Conservation (phyloP, 2,888 invertebrate species). For the Monopis laevigella region DNA sequence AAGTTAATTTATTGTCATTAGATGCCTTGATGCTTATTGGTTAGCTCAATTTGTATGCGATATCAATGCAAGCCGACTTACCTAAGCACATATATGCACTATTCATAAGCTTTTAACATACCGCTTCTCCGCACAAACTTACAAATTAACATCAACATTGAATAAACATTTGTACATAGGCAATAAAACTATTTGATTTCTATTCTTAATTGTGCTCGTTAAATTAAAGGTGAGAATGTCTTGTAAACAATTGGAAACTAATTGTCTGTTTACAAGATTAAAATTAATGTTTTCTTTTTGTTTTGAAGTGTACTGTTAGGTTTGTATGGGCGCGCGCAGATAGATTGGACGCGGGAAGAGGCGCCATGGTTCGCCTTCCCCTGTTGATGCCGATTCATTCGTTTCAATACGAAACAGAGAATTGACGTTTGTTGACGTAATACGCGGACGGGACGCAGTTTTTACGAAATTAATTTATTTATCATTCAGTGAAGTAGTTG, state of each 20-base stretch:
- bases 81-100: slow-evolving; percentile 32
- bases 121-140: neutral
- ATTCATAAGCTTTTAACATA: slow-evolving; percentile 34
- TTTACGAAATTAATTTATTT: too few species aligned
- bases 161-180: slow-evolving; percentile 5
- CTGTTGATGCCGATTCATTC: slow-evolving; percentile 3
- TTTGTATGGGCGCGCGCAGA: too few species aligned
- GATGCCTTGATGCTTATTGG: too few species aligned
- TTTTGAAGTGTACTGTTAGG: too few species aligned
- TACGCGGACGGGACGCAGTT: neutral
- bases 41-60: slow-evolving; percentile 43
- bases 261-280: too few species aligned
- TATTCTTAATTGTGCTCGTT: slow-evolving; percentile 1
- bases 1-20: too few species aligned
- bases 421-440: neutral
- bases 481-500: too few species aligned
- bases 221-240: neutral
- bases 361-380: too few species aligned
- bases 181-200: slow-evolving; percentile 5
- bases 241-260: slow-evolving; percentile 1
- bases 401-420: neutral
- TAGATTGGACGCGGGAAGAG: slow-evolving; percentile 2
- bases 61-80: slow-evolving; percentile 36
- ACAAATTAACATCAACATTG: neutral
- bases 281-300: too few species aligned